Evolutionary conservation across 1,140 invertebrate genomes (phyloP), one percentile per base, ranked within the genome.

Genomic region (Maconellicoccus hirsutus): DNA sequence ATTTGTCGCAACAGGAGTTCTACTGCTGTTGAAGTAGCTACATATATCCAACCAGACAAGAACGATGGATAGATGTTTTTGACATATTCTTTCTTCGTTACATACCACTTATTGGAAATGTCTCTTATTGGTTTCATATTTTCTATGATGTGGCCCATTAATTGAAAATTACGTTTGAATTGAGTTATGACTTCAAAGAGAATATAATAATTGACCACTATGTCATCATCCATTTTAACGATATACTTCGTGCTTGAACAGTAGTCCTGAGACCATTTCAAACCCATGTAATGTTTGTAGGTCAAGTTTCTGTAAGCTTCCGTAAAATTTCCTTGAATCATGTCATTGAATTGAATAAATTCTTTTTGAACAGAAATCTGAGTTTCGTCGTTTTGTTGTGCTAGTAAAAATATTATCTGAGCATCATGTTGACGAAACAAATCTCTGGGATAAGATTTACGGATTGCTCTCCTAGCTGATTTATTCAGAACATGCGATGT

Each of bases 221-320:
- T 84, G 79, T 92, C 89, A 76, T 92, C 89, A 77, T 92, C 89
- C 75, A 86, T 84, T 79, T 92, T 91, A 74, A 92, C 81, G 74
- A 91, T 79, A 79, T 88, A 89, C 76, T 85, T 86, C 38, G 87
- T 88, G 74, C 83, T 80, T 73, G 75, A 73, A 77, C 81, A 86
- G 79, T 87, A 84, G 76, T 87, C 85, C 6, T 84, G 82, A 59
- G 86, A 84, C 87, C 90, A 94, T 77, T 91, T 90, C n/a, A 94
- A 82, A 0, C 84, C 86, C 85, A 91, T 89, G 3, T 90, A 85
- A 79, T 92, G 90, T 79, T 94, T 94, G 76, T 92, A 91, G 1
- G 91, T 93, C 79, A 94, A 84, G 80, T 94, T 94, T 73, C 86
- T 83, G 77, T 94, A 94, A 29, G 82, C 83, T 80, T 94, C 92